These are phyloP conservation scores for Yoshiicerus persimilis DNA, from an alignment of 1,140 invertebrate species.

Conservation along the genomic window DNA sequence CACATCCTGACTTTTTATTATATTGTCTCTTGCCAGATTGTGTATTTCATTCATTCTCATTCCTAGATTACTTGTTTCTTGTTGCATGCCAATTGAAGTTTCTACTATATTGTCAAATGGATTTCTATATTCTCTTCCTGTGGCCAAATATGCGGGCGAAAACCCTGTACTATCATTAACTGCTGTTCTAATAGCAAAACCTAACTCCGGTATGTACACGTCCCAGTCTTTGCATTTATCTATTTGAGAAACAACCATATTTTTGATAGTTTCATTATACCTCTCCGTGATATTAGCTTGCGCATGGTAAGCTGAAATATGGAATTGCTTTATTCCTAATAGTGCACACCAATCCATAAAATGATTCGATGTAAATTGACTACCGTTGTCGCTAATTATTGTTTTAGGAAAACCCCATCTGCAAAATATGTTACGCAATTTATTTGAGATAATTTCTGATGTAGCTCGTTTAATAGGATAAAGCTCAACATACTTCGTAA, in stretches of 20 bases:
- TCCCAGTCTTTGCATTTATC: conserved; percentile 49
- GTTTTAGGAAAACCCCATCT: conserved; percentile 48
- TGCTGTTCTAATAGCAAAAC: conserved; percentile 55
- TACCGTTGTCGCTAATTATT: conserved; percentile 49
- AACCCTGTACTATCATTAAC: conserved; percentile 51
- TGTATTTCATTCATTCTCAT: too few species aligned
- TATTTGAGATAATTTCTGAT: conserved; percentile 1
- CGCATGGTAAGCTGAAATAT: conserved; percentile 45
- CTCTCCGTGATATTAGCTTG: conserved; percentile 43
- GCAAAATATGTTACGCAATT: conserved; percentile 45
- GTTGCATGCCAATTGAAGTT: too few species aligned
- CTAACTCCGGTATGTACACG: conserved; percentile 51
- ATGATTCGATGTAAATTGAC: conserved; percentile 43
- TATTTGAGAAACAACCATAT: conserved; percentile 42
- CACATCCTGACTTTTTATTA: too few species aligned
- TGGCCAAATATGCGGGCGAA: too few species aligned
- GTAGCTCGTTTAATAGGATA: conserved; percentile 28
- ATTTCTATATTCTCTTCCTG: too few species aligned
- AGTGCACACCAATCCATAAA: conserved; percentile 25
- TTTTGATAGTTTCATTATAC: conserved; percentile 41
- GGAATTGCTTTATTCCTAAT: neutral
- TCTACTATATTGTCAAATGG: too few species aligned
- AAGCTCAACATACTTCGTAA: conserved; percentile 45
- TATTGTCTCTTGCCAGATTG: too few species aligned
- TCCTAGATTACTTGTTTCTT: too few species aligned